These are phyloP conservation scores for Alouatta palliata DNA, from an alignment of 2,113 vertebrate genomes.

Conservation along the genomic window DNA sequence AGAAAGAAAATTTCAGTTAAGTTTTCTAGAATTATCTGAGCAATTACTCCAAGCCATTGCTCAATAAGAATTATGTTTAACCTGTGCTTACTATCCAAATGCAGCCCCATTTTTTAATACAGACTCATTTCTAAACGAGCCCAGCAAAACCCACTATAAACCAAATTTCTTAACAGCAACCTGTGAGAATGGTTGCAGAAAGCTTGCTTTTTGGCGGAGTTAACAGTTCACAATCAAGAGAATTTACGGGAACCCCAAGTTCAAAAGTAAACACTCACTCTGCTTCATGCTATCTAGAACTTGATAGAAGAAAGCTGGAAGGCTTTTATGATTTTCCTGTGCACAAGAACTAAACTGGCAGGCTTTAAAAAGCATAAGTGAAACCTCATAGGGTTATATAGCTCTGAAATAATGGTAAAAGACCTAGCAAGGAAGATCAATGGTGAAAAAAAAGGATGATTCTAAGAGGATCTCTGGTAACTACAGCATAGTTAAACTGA, in stretches of 20 bases:
- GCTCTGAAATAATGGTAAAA: slow-evolving; percentile 31
- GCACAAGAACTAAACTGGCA: background rate
- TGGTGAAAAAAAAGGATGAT: background rate
- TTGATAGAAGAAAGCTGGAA: background rate
- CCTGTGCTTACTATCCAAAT: background rate
- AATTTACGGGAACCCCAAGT: background rate
- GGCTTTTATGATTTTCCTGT: slow-evolving; percentile 41
- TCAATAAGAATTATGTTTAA: background rate
- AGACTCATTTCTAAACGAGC: background rate
- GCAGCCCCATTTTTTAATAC: background rate
- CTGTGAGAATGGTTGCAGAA: background rate
- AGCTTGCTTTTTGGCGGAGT: background rate
- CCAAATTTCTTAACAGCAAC: background rate
- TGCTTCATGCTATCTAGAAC: background rate
- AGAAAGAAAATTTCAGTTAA: background rate
- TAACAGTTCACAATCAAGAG: background rate
- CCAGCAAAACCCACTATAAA: background rate
- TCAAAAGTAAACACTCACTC: slow-evolving; percentile 47
- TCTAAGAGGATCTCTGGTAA: background rate
- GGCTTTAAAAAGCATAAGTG: slow-evolving; percentile 47
- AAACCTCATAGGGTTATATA: background rate
- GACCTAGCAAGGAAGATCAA: background rate
- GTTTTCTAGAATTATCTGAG: background rate
- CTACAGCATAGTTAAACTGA: background rate
- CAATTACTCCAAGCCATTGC: background rate